A percentile compares a stretch with the other conserved stretches of the same genome.
Conservation (phyloP, 2,888 invertebrate species). For the Brachypalpus laphriformis region DNA sequence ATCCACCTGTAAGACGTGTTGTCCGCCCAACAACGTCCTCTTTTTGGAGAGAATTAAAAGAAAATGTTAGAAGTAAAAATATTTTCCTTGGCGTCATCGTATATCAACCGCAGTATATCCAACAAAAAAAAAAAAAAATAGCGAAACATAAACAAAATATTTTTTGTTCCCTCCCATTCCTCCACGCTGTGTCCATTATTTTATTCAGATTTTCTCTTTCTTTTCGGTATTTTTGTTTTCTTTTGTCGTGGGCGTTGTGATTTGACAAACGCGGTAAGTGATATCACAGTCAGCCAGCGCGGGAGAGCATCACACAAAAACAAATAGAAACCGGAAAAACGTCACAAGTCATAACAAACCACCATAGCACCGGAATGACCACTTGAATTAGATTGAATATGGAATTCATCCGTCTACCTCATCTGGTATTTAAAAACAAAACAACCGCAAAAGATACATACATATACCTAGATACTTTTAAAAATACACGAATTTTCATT, state of each 20-base stretch:
- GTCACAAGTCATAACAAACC: conserved; percentile 5
- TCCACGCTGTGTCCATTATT: background rate
- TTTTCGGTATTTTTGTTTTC: background rate
- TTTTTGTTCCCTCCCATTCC: background rate
- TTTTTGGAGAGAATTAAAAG: conserved; percentile 7
- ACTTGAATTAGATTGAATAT: background rate
- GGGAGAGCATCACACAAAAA: background rate
- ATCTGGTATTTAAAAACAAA: conserved; percentile 9
- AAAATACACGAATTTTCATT: no score
- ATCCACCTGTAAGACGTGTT: conserved; percentile 37
- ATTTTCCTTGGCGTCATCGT: conserved; percentile 34
- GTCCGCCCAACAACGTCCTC: conserved; percentile 8
- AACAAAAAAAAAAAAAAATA: conserved; percentile 6
- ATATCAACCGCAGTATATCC: conserved; percentile 6
- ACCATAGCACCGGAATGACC: background rate
- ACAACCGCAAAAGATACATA: background rate
- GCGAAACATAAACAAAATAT: conserved; percentile 36
- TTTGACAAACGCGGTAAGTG: conserved; percentile 21
- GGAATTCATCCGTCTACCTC: background rate
- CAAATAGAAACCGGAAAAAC: conserved; percentile 5
- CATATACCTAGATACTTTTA: no score
- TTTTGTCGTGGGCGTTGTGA: conserved; percentile 19
- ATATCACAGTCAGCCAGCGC: conserved; percentile 2
- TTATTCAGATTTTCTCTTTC: background rate
- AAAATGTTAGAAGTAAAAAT: conserved; percentile 29